Base-by-base conservation (phyloP, 1,140 invertebrate species). In the Homarus americanus region DNA sequence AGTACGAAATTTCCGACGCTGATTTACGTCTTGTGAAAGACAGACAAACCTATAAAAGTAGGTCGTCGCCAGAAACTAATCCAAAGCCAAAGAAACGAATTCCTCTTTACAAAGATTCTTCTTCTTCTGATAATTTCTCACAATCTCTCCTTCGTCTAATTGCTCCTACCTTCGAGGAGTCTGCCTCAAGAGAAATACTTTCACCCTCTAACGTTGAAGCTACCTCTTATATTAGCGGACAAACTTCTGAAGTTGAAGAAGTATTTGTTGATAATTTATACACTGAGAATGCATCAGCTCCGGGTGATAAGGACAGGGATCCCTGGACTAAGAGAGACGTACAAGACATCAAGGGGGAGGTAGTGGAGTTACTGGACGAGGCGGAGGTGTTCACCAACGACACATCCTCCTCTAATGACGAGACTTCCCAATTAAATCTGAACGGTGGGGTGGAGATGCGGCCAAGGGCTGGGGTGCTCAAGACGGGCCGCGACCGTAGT, bases 381-480 rank as follows among this genome's bases (percentile, higher is more conserved):
- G 15, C 53, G 1, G 53, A 78, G 20, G 86, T 79, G 28, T 63
- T 69, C 63, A 24, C 53, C 28, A 69, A 69, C 24, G 63, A 69
- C 24, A 24, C n/a, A 32, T 32, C 63, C 7, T 69, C 63, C n/a
- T 32, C 28, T 9, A 32, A 32, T 32, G 63, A 69, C n/a, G 63
- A 69, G 9, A 32, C 9, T 32, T 32, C 28, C 5, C n/a, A 69
- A 17, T 2, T 66, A 63, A 83, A 24, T 38, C 38, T 28, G 0
- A 44, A 66, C 1, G 80, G 49, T 9, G 63, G 63, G 24, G 32
- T 40, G n/a, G 75, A 82, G 38, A 82, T 82, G 24, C 88, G 88
- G 10, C 88, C 88, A 15, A 49, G 49, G n/a, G 80, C 80, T 10
- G 88, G 88, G 12, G 88, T 90, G 32, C 80, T 90, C 24, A 90